A percentile compares a stretch with the other conserved stretches of the same genome.
Conservation (phyloP, 2,113 vertebrate genomes). For the Amia ocellicauda region DNA sequence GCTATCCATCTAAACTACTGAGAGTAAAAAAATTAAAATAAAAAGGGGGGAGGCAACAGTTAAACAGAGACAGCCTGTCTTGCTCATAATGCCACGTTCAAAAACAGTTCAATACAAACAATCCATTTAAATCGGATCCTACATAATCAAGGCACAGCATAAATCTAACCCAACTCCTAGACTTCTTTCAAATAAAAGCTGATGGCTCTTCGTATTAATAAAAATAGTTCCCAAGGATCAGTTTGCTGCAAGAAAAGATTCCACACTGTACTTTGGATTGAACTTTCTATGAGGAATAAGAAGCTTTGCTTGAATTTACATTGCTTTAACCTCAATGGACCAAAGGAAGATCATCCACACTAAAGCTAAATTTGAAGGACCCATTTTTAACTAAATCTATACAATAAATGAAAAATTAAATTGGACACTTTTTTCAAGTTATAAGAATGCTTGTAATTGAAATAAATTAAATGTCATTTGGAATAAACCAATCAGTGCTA, state of each 20-base stretch:
- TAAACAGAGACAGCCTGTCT: background rate
- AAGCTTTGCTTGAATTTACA: background rate
- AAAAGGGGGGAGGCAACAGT: conserved; percentile 20
- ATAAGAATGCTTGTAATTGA: no score
- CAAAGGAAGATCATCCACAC: background rate
- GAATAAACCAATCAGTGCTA: no score
- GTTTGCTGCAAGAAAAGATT: background rate
- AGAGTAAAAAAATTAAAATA: conserved; percentile 24
- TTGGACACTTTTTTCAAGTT: no score
- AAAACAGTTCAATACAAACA: conserved; percentile 28
- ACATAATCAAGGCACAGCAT: conserved; percentile 57
- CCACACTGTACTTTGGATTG: background rate
- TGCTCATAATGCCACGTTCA: conserved; percentile 12
- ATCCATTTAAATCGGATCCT: conserved; percentile 38
- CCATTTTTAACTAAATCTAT: no score
- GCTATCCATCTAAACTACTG: conserved; percentile 35
- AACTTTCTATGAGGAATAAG: background rate
- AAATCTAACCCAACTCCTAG: conserved; percentile 29
- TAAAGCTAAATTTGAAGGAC: background rate
- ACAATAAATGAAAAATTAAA: no score
- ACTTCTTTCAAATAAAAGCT: conserved; percentile 6
- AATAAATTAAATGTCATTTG: no score
- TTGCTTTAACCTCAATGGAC: background rate
- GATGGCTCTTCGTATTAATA: background rate
- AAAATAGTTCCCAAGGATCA: background rate